phyloP scores from a whole-genome alignment of 2,797 vertebrate species.

The Trichosurus vulpecula region DNA sequence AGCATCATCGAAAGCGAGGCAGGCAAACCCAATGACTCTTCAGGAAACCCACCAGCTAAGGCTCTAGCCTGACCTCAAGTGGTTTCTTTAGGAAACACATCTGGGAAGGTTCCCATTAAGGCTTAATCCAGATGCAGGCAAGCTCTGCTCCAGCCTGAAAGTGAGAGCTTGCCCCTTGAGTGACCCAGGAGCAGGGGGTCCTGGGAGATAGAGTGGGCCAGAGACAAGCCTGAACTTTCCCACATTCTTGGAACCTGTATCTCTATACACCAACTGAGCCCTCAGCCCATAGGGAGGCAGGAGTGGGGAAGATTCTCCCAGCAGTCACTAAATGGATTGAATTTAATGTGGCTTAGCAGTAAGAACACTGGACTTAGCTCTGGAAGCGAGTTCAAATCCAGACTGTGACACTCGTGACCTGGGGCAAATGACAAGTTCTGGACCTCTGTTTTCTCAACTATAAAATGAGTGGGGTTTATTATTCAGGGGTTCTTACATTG shows the following conservation, averaged over 20 bases:
- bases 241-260: neutral
- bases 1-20: neutral
- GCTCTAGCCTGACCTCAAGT: slow-evolving; percentile 79
- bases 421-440: neutral
- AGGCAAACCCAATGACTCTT: neutral
- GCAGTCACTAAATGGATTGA: neutral
- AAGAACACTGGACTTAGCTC: neutral
- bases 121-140: neutral
- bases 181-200: neutral
- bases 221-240: neutral
- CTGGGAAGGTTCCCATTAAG: neutral
- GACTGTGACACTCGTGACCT: neutral
- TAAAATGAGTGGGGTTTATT: neutral
- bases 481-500: neutral
- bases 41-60: slow-evolving; percentile 42
- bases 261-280: neutral
- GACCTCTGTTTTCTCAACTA: neutral
- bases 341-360: neutral
- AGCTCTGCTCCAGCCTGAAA: neutral
- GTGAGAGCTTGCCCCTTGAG: neutral
- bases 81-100: slow-evolving; percentile 32
- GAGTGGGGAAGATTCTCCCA: neutral
- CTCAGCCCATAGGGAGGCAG: neutral
- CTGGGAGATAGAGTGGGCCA: neutral
- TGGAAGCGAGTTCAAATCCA: neutral